Evolutionary conservation across 2,797 vertebrate species (phyloP).

Genomic region (Pseudomugil gertrudae): DNA sequence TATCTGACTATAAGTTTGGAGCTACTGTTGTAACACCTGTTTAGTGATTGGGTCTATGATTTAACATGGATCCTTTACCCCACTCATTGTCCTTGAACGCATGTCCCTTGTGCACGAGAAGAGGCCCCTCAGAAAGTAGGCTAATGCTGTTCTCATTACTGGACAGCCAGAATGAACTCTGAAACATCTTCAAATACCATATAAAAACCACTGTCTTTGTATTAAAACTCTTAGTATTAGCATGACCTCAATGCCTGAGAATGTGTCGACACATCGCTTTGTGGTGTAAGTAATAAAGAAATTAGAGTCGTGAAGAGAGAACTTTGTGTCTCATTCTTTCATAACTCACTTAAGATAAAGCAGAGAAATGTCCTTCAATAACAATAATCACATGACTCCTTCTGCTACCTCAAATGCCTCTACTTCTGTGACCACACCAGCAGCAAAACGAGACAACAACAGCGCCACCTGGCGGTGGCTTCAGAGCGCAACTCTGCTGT

Average conservation of each 20-base stretch:
- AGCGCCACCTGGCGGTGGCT: constrained; percentile 63
- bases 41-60: not conserved
- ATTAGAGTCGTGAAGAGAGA: not conserved
- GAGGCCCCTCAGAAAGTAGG: not conserved
- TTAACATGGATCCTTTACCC: not conserved
- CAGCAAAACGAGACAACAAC: constrained; percentile 16
- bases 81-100: not conserved
- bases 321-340: not conserved
- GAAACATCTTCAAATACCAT: not conserved
- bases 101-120: not conserved
- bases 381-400: constrained; percentile 1
- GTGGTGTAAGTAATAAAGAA: not conserved
- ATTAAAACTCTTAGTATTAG: not conserved
- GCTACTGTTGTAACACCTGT: too few species aligned
- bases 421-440: not conserved
- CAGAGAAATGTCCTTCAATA: not conserved
- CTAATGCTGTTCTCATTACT: not conserved
- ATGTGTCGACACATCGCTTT: not conserved
- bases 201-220: not conserved
- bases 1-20: not conserved
- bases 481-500: not conserved
- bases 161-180: too few species aligned
- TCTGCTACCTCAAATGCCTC: constrained; percentile 1
- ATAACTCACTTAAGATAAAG: not conserved
- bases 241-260: not conserved